Evolutionary conservation across 2,797 vertebrate species (phyloP).

Genomic region (Acestrorhynchus altus): DNA sequence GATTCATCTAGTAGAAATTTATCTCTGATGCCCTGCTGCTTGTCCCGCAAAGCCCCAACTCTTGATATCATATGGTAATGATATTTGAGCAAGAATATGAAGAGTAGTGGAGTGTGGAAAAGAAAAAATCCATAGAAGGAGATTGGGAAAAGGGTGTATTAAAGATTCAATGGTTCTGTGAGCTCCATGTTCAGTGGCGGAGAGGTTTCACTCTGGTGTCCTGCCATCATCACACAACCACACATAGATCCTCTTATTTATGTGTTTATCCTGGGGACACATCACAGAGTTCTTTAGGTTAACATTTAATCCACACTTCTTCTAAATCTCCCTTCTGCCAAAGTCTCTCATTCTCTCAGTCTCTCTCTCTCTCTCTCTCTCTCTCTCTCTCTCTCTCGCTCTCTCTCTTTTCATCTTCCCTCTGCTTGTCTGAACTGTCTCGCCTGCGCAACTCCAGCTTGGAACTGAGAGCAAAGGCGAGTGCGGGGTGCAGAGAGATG

Average conservation of each 20-base stretch:
- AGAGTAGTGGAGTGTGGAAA: background rate
- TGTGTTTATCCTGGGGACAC: constrained; percentile 59
- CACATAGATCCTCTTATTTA: constrained; percentile 55
- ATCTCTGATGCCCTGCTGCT: background rate
- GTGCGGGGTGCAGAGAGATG: background rate
- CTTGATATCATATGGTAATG: background rate
- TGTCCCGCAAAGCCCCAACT: background rate
- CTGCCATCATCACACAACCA: constrained; percentile 4
- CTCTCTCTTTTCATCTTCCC: constrained; percentile 21
- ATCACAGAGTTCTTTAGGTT: constrained; percentile 59
- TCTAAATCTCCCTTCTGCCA: constrained; percentile 13
- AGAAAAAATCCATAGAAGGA: background rate
- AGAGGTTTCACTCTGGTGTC: constrained; percentile 49
- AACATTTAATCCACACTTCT: constrained; percentile 61
- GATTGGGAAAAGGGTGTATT: background rate
- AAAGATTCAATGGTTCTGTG: constrained; percentile 38
- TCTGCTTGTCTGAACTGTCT: constrained; percentile 12
- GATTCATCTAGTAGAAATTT: background rate
- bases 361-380: constrained; percentile 15
- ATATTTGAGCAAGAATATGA: background rate
- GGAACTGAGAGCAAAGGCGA: constrained; percentile 12
- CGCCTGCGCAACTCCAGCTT: background rate
- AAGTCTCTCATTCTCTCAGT: constrained; percentile 4
- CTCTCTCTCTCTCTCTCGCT: background rate
- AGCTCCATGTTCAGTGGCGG: constrained; percentile 3